These are phyloP conservation scores for Rhaphigaster nebulosa DNA, from an alignment of 2,888 invertebrate species.

Conservation along the genomic window DNA sequence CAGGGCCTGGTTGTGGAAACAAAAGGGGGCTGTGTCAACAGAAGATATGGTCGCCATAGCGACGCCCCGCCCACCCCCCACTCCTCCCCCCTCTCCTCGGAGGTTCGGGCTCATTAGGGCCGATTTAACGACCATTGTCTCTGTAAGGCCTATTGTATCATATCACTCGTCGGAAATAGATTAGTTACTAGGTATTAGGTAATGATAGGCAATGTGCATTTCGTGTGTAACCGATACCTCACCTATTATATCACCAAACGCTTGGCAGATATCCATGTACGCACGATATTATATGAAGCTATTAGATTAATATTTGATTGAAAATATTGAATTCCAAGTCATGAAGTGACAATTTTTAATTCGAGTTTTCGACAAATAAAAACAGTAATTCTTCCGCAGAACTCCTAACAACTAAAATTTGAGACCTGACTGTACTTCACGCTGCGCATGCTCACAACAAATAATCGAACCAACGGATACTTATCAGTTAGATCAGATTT, in stretches of 20 bases:
- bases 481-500: no score
- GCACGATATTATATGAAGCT: no score
- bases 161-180: not conserved
- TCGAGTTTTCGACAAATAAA: no score
- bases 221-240: not conserved
- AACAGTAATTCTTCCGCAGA: no score
- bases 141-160: not conserved
- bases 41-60: slow-evolving; percentile 66
- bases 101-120: slow-evolving; percentile 49
- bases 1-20: slow-evolving; percentile 62
- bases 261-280: not conserved
- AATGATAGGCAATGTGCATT: not conserved
- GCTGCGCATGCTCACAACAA: no score
- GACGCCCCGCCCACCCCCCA: slow-evolving; percentile 67
- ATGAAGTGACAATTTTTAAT: no score
- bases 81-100: slow-evolving; percentile 29
- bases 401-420: no score
- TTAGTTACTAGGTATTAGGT: not conserved
- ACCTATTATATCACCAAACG: no score
- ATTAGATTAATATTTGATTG: no score
- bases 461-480: no score
- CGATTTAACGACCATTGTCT: slow-evolving; percentile 47
- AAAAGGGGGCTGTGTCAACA: slow-evolving; percentile 66
- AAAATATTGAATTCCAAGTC: no score
- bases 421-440: no score